phyloP scores from a whole-genome alignment of 2,888 invertebrate species.

The Callyntrura sp. region DNA sequence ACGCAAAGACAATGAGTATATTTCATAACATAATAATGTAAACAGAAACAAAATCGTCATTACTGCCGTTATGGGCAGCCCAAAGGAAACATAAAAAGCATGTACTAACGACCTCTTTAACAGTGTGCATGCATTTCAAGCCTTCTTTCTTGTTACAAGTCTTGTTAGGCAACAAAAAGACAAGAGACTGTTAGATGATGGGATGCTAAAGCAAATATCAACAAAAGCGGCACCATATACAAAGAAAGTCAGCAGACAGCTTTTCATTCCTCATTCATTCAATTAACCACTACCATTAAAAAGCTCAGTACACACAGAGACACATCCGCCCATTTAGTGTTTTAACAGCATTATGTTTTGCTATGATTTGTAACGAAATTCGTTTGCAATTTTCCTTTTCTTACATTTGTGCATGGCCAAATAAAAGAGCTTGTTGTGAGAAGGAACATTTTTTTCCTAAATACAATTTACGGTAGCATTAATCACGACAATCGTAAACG shows the following conservation, averaged over 20 bases:
- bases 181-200: too few species aligned
- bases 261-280: conserved; percentile 48
- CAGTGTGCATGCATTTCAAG: conserved; percentile 1
- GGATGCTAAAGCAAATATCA: neutral
- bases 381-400: too few species aligned
- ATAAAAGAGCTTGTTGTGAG: neutral
- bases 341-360: too few species aligned
- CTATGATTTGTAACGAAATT: too few species aligned
- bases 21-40: conserved; percentile 4
- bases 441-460: conserved; percentile 19
- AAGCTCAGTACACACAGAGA: too few species aligned
- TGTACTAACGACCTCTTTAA: conserved; percentile 65
- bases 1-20: too few species aligned
- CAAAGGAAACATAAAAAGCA: conserved; percentile 53
- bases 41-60: conserved; percentile 30
- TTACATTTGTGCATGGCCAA: neutral
- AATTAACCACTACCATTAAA: conserved; percentile 13
- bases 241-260: neutral
- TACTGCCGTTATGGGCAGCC: conserved; percentile 12
- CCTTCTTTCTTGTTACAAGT: neutral
- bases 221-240: neutral
- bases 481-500: neutral
- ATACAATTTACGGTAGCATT: conserved; percentile 23
- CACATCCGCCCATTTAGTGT: too few species aligned
- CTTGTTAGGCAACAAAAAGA: conserved; percentile 3